Base-by-base conservation (phyloP, 2,797 vertebrate genomes). In the Gadopsis bispinosus region DNA sequence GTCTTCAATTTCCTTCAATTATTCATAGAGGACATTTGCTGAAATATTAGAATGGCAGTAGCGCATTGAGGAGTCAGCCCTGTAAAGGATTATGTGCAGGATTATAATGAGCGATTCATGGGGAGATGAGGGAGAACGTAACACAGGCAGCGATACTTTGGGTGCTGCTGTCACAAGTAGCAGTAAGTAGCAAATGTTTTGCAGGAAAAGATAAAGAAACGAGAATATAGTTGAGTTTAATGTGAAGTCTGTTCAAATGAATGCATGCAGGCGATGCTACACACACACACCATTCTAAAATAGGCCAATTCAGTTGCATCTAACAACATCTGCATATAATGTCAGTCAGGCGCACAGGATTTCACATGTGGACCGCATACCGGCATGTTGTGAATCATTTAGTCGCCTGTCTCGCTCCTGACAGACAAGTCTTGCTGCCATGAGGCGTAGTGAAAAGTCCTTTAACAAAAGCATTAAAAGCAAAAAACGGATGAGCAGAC, bases 1-100 rank as follows among this genome's bases (percentile, higher is more conserved):
- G 82, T 80, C 82, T 83, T 81, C 84, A 85, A 37, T 81, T 87
- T 69, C 73, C 65, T 73, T 92, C 70, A 92, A 91, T 92, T 89
- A 94, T 92, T 93, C 80, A 93, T 83, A 39, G 53, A 50, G 72
- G 61, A 84, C 85, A 61, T 86, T 80, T 72, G 60, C 80, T 83
- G 79, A 87, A 83, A 73, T 82, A 79, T 73, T 77, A 41, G 79
- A 79, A 80, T 77, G 75, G 69, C 51, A 58, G 66, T 33, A 26
- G 59, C 61, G 55, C 56, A 11, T 51, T 48, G 58, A 77, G 70
- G 62, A 84, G 72, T 70, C 37, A 48, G 48, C 55, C 20, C 56
- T 59, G 33, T 67, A 59, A 60, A 50, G 50, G 70, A 80, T 80
- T 51, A 73, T 16, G 50, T 26, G 48, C 48, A 54, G 61, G 47